These are phyloP conservation scores for Palythoa heliodiscus DNA, from an alignment of 92 coral and sea anemone genomes.

Conservation along the genomic window DNA sequence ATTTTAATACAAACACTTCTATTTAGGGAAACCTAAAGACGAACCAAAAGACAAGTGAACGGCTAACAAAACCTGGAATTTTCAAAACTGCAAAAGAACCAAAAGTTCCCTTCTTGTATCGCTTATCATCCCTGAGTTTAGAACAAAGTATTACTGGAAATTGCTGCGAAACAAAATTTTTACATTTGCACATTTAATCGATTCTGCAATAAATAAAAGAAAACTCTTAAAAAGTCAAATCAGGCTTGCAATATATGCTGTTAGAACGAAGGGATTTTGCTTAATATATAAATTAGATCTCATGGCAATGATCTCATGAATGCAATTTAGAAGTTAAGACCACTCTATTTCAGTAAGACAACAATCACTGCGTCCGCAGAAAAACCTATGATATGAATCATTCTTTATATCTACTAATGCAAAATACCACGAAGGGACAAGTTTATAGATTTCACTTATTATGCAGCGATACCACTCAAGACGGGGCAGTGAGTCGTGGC, in stretches of 20 bases:
- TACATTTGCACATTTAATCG: conserved; percentile 29
- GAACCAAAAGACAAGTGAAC: no score
- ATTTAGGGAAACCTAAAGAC: no score
- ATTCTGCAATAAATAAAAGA: conserved; percentile 48
- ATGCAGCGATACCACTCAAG: conserved; percentile 32
- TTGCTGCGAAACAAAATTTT: neutral
- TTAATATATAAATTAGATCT: conserved; percentile 89
- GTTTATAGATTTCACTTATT: conserved; percentile 9
- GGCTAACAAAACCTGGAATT: no score
- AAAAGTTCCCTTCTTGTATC: no score
- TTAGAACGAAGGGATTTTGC: conserved; percentile 52
- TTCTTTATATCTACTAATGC: conserved; percentile 31
- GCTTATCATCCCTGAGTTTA: no score
- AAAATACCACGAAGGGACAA: conserved; percentile 28
- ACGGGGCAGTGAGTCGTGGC: conserved; percentile 35
- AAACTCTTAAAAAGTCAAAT: conserved; percentile 50
- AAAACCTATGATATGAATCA: neutral
- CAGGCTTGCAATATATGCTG: conserved; percentile 48
- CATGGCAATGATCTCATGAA: conserved; percentile 64
- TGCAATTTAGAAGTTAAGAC: conserved; percentile 60
- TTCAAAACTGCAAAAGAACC: no score
- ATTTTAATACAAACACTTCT: no score
- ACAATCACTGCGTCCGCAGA: conserved; percentile 38
- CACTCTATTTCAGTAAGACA: conserved; percentile 22
- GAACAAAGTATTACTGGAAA: no score